These are phyloP conservation scores for Sebastes dallii DNA, from an alignment of 2,797 vertebrate genomes.

Conservation along the genomic window DNA sequence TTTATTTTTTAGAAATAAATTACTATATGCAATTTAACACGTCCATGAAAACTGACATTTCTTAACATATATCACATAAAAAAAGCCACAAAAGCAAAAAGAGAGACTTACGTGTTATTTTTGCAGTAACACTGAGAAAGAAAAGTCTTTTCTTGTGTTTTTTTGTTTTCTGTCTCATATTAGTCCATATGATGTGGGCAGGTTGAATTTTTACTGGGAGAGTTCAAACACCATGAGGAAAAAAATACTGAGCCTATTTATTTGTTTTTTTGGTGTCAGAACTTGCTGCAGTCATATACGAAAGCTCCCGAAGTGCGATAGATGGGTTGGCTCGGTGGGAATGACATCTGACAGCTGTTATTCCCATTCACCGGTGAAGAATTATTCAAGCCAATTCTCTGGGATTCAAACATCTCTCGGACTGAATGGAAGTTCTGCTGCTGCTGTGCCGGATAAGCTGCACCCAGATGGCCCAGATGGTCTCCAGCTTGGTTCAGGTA, in stretches of 20 bases:
- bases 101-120: slow-evolving; percentile 97
- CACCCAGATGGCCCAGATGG: slow-evolving; percentile 87
- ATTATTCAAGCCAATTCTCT: slow-evolving; percentile 91
- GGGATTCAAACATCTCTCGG: slow-evolving; percentile 94
- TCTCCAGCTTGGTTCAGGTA: slow-evolving; percentile 95
- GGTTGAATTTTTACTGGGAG: slow-evolving; percentile 57
- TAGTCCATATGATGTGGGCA: slow-evolving; percentile 71
- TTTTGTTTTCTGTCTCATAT: slow-evolving; percentile 77
- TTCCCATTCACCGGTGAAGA: slow-evolving; percentile 93
- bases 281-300: slow-evolving; percentile 98
- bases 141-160: slow-evolving; percentile 82
- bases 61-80: slow-evolving; percentile 77
- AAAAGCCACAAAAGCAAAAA: slow-evolving; percentile 83
- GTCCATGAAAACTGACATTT: slow-evolving; percentile 87
- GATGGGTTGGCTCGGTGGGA: slow-evolving; percentile 92
- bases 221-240: slow-evolving; percentile 66
- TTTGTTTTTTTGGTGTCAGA: slow-evolving; percentile 85
- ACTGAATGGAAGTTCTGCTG: slow-evolving; percentile 96
- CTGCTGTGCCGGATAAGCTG: slow-evolving; percentile 89
- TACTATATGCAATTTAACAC: slow-evolving; percentile 99
- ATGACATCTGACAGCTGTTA: slow-evolving; percentile 98
- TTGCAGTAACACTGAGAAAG: slow-evolving; percentile 93
- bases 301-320: slow-evolving; percentile 97
- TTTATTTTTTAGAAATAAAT: slow-evolving; percentile 91
- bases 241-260: slow-evolving; percentile 34